A percentile compares a stretch with the other conserved stretches of the same genome.
These are phyloP conservation scores for Cryptocephalus moraei DNA, from an alignment of 2,888 invertebrate species.

Conservation along the genomic window DNA sequence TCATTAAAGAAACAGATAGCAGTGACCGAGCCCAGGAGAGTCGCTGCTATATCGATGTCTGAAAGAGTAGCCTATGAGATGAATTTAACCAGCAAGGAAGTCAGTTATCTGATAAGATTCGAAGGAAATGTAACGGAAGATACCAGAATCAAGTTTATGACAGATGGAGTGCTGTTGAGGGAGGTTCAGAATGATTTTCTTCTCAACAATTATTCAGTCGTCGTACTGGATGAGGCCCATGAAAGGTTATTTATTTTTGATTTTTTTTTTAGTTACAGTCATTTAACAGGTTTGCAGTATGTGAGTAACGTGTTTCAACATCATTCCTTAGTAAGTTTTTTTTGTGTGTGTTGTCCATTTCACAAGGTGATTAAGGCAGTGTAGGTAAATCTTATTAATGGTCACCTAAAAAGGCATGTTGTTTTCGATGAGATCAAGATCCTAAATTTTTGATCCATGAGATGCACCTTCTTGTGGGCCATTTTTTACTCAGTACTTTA, in stretches of 20 bases:
- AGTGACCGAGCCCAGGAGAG: conserved; percentile 93
- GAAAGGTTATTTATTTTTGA: conserved; percentile 58
- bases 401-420: too few relatives aligned
- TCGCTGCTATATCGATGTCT: conserved; percentile 97
- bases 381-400: too few relatives aligned
- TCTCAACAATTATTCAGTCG: conserved; percentile 78
- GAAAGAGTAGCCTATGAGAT: conserved; percentile 84
- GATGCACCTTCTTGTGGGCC: too few relatives aligned
- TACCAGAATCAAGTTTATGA: conserved; percentile 97
- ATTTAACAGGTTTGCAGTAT: too few relatives aligned
- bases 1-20: conserved; percentile 74
- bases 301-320: too few relatives aligned
- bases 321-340: too few relatives aligned
- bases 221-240: conserved; percentile 96
- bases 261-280: too few relatives aligned
- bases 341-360: too few relatives aligned
- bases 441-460: too few relatives aligned
- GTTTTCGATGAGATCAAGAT: too few relatives aligned
- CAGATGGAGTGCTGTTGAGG: conserved; percentile 91
- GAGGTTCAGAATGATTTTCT: conserved; percentile 77
- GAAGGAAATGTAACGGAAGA: conserved; percentile 83
- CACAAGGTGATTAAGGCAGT: too few relatives aligned
- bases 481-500: too few relatives aligned
- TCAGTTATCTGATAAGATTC: conserved; percentile 90
- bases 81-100: conserved; percentile 59